Evolutionary conservation across 2,888 invertebrate genomes (phyloP).

Genomic region (Lycaena phlaeas): DNA sequence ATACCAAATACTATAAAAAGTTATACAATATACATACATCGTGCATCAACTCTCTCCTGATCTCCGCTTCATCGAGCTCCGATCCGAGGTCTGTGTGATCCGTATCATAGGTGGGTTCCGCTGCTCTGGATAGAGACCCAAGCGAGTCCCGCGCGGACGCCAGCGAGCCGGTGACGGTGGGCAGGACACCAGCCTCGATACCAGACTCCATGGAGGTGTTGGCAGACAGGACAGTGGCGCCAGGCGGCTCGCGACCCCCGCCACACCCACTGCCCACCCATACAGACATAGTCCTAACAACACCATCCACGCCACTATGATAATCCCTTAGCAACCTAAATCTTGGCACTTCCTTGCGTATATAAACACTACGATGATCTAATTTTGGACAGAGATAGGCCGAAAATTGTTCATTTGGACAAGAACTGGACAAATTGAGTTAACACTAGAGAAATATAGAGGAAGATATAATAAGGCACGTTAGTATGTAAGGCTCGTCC

Average conservation of each 20-base stretch:
- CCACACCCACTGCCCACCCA: slow-evolving; percentile 64
- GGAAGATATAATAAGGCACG: slow-evolving; percentile 51
- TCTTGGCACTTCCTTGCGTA: slow-evolving; percentile 13
- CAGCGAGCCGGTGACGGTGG: slow-evolving; percentile 82
- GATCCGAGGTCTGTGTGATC: slow-evolving; percentile 87
- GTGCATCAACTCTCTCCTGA: slow-evolving; percentile 82
- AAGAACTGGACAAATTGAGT: slow-evolving; percentile 18
- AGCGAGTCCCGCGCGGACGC: slow-evolving; percentile 69
- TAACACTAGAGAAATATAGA: slow-evolving; percentile 19
- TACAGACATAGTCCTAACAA: slow-evolving; percentile 55
- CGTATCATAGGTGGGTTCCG: slow-evolving; percentile 80
- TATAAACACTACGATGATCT: neutral
- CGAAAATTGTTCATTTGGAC: slow-evolving; percentile 14
- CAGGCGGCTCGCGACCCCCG: slow-evolving; percentile 31
- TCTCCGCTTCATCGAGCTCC: slow-evolving; percentile 84
- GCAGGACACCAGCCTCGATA: slow-evolving; percentile 78
- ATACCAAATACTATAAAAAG: no score
- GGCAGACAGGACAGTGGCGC: slow-evolving; percentile 54
- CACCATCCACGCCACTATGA: slow-evolving; percentile 51
- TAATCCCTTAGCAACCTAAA: neutral
- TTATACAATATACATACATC: slow-evolving; percentile 77
- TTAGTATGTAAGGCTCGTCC: slow-evolving; percentile 26
- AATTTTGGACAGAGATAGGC: slow-evolving; percentile 23
- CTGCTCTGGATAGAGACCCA: slow-evolving; percentile 73
- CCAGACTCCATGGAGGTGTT: slow-evolving; percentile 76